Evolutionary conservation across 2,888 invertebrate genomes (phyloP), one percentile per base, ranked within the genome.

Genomic region (Pherbina coryleti): DNA sequence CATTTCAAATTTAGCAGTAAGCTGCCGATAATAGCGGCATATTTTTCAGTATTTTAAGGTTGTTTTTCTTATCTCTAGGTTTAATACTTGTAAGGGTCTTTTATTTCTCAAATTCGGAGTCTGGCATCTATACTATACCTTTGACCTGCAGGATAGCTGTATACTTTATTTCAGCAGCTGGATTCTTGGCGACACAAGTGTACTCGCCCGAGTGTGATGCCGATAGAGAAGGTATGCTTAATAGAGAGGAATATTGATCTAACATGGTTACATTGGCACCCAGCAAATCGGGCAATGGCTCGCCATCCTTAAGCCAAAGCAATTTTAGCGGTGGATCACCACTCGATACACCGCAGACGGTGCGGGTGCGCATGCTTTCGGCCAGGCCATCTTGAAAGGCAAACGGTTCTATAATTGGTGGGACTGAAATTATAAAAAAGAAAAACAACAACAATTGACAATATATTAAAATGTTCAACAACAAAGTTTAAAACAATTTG

Each of bases 381-480:
- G 94, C 93, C 89, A 95, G 93, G 90, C 94, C 94, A 91, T 94
- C 94, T 93, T 94, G 93, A 92, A 95, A 95, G 92, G 92, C 92
- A 93, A 95, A 95, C 91, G 95, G 94, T 92, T 94, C 94, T 92
- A 95, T 94, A 92, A 93, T 94, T 91, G 95, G 95, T 91, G 95
- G 95, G 92, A 95, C 95, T 95, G 93, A 89, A 92, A 91, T 84
- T 80, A 83, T 66, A 84, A 79, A 83, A 79, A 81, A 81, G 66
- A 19, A 80, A 74, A 80, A 77, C 19, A 55, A 55, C 19, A 55
- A 19, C 2, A n/a, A 55, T 55, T 55, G 55, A 5, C 55, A 55
- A 55, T 55, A 22, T 55, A 55, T 55, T 44, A 44, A 19, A 22
- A 55, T n/a, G 19, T 55, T n/a, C 55, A 55, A 55, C 44, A 44